These are phyloP conservation scores for Homarus americanus DNA, from an alignment of 1,140 invertebrate species.

Conservation along the genomic window DNA sequence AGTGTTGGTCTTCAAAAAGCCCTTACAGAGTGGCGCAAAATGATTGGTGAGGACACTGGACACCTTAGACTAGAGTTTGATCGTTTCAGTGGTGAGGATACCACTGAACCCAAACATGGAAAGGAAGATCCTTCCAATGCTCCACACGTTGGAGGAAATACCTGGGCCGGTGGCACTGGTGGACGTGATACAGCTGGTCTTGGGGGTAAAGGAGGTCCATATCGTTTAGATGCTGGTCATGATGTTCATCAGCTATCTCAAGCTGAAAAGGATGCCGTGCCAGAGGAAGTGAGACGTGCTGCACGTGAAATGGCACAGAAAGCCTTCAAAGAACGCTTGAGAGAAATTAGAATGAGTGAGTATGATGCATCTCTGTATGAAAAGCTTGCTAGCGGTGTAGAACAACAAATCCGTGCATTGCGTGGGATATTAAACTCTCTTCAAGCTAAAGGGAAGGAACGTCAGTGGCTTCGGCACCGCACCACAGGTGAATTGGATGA, in stretches of 20 bases:
- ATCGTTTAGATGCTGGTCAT: conserved; percentile 94
- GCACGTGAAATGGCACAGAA: conserved; percentile 95
- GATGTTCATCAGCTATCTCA: conserved; percentile 86
- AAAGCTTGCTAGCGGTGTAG: conserved; percentile 88
- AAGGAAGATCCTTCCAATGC: conserved; percentile 92
- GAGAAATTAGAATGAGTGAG: conserved; percentile 96
- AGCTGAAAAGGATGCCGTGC: conserved; percentile 92
- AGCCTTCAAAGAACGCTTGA: conserved; percentile 92
- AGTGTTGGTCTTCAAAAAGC: conserved; percentile 79
- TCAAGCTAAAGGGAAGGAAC: conserved; percentile 95
- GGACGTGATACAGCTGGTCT: conserved; percentile 94
- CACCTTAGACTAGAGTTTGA: conserved; percentile 86
- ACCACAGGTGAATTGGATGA: conserved; percentile 97
- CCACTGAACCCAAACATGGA: conserved; percentile 92
- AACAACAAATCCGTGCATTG: conserved; percentile 81
- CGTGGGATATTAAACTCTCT: conserved; percentile 84
- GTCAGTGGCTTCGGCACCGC: conserved; percentile 95
- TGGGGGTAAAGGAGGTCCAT: conserved; percentile 94
- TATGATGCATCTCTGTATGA: conserved; percentile 94
- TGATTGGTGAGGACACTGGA: conserved; percentile 78
- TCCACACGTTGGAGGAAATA: conserved; percentile 97
- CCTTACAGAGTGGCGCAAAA: conserved; percentile 79
- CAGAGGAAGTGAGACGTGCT: conserved; percentile 91
- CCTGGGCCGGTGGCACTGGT: conserved; percentile 96
- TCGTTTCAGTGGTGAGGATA: conserved; percentile 85